These are phyloP conservation scores for Drosophila oshimai DNA, from an alignment of 1,140 invertebrate species.

Conservation along the genomic window DNA sequence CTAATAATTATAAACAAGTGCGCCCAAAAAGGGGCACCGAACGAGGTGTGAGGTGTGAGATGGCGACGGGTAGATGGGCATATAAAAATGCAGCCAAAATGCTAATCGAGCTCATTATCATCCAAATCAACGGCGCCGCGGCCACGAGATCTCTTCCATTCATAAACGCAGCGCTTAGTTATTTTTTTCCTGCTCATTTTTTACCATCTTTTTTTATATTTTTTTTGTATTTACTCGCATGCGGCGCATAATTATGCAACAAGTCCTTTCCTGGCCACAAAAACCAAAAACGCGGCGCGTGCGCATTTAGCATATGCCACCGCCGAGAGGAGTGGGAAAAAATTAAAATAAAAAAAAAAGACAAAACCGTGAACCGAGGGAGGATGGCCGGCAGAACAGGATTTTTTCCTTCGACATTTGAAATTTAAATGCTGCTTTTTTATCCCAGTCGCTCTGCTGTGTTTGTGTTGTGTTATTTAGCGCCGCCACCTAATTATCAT, in stretches of 20 bases:
- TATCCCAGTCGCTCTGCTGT: not conserved
- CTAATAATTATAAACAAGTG: slow-evolving; percentile 80
- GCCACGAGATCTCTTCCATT: slow-evolving; percentile 59
- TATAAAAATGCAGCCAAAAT: slow-evolving; percentile 70
- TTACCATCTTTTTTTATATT: slow-evolving; percentile 37
- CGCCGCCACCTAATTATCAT: slow-evolving; percentile 74
- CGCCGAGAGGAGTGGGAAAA: slow-evolving; percentile 4
- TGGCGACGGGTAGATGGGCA: not conserved
- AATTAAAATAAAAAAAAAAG: not conserved
- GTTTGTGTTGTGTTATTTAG: slow-evolving; percentile 44
- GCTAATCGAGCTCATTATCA: slow-evolving; percentile 81
- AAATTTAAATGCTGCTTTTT: slow-evolving; percentile 69
- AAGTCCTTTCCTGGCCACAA: slow-evolving; percentile 69
- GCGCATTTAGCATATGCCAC: slow-evolving; percentile 71
- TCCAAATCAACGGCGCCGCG: slow-evolving; percentile 64
- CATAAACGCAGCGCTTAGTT: slow-evolving; percentile 75
- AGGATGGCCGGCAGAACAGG: slow-evolving; percentile 39
- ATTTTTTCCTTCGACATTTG: slow-evolving; percentile 68
- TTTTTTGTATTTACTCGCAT: slow-evolving; percentile 61
- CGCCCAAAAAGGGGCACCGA: slow-evolving; percentile 9
- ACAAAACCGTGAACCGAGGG: slow-evolving; percentile 19
- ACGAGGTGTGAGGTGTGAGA: slow-evolving; percentile 17
- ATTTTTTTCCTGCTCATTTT: slow-evolving; percentile 39
- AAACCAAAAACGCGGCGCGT: slow-evolving; percentile 66
- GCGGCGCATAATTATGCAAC: slow-evolving; percentile 79